Evolutionary conservation across 2,888 invertebrate species (phyloP).

Genomic region (Diarsia mendica): DNA sequence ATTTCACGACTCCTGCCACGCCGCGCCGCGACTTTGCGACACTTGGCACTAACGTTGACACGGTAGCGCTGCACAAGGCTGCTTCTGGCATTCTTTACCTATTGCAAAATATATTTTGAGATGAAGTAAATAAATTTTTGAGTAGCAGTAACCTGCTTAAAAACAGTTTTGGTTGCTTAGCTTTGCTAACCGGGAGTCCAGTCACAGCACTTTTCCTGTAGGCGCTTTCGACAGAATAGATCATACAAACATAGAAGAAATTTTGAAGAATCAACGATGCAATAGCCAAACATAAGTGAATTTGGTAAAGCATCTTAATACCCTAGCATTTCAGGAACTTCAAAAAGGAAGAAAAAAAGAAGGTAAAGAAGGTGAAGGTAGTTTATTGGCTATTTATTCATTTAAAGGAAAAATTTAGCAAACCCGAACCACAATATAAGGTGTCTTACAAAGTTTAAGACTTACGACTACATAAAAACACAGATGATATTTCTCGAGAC

Average conservation of each 20-base stretch:
- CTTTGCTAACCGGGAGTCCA: not conserved
- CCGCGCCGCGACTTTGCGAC: slow-evolving; percentile 56
- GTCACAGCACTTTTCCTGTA: not conserved
- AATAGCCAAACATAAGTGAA: not conserved
- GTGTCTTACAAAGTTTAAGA: not conserved
- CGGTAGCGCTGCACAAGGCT: slow-evolving; percentile 13
- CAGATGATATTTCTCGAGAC: slow-evolving; percentile 31
- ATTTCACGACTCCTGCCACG: slow-evolving; percentile 70
- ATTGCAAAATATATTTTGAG: slow-evolving; percentile 18
- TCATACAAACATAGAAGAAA: not conserved
- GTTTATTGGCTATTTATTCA: not conserved
- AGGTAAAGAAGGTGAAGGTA: not conserved
- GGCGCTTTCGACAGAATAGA: not conserved
- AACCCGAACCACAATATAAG: not conserved
- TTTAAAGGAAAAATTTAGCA: not conserved
- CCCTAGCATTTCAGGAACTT: not conserved
- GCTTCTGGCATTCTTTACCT: slow-evolving; percentile 22
- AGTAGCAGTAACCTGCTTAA: not conserved
- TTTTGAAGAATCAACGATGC: not conserved
- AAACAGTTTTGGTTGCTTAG: not conserved
- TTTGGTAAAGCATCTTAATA: not conserved
- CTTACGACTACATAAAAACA: slow-evolving; percentile 6
- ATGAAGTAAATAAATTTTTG: slow-evolving; percentile 3
- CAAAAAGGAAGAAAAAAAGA: not conserved
- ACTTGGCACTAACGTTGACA: slow-evolving; percentile 65